Evolutionary conservation across 2,888 invertebrate genomes (phyloP).

Genomic region (Synanthedon vespiformis): DNA sequence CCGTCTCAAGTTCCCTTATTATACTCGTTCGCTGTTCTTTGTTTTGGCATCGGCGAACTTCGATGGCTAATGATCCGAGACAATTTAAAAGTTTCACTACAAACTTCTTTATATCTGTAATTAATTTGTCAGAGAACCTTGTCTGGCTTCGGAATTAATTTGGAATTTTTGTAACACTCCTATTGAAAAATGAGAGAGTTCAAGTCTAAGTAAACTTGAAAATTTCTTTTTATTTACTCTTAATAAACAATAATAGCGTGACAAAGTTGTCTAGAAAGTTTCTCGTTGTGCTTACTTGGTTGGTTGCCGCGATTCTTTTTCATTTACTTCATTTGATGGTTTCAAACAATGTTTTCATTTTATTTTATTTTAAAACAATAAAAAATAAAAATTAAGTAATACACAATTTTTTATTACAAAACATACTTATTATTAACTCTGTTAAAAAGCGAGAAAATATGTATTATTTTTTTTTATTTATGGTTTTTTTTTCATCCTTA

Average conservation of each 20-base stretch:
- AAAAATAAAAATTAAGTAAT: too few relatives aligned
- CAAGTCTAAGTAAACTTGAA: background rate
- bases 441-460: too few relatives aligned
- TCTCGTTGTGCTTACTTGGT: too few relatives aligned
- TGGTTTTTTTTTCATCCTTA: too few relatives aligned
- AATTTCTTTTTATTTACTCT: too few relatives aligned
- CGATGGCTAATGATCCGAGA: background rate
- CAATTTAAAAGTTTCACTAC: background rate
- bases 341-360: too few relatives aligned
- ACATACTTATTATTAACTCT: background rate
- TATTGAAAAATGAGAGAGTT: background rate
- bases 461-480: too few relatives aligned
- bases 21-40: background rate
- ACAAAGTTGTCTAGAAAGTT: too few relatives aligned
- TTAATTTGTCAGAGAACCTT: background rate
- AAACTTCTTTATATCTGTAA: background rate
- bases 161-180: background rate
- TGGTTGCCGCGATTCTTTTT: too few relatives aligned
- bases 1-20: conserved; percentile 1
- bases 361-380: too few relatives aligned
- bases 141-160: background rate
- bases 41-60: background rate
- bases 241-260: too few relatives aligned
- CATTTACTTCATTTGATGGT: too few relatives aligned
- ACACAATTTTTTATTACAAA: background rate